These are phyloP conservation scores for Caenorhabditis sp. DNA, from an alignment of 2,888 invertebrate species.

Conservation along the genomic window DNA sequence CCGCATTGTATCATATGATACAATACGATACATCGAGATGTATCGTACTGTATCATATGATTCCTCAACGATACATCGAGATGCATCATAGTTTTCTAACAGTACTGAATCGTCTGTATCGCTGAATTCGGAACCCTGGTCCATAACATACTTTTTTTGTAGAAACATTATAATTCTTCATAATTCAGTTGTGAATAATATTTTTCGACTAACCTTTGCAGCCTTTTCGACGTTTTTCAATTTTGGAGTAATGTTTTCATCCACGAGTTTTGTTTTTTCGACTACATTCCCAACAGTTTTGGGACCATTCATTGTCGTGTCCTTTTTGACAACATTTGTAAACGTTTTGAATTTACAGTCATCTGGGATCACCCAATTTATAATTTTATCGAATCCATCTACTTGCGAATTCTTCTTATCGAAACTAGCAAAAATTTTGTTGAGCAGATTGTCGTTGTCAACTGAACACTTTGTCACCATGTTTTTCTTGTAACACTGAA, in stretches of 20 bases:
- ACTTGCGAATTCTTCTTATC: neutral
- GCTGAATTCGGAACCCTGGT: no score
- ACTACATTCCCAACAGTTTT: neutral
- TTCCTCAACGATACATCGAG: no score
- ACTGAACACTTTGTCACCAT: conserved; percentile 22
- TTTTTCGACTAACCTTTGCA: neutral
- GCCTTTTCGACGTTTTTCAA: neutral
- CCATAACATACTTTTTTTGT: no score
- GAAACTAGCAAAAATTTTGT: conserved; percentile 25
- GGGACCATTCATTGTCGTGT: neutral
- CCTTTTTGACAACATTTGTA: neutral
- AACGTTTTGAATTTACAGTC: conserved; percentile 12
- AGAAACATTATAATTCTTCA: no score
- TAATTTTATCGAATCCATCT: conserved; percentile 17
- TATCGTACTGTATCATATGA: no score
- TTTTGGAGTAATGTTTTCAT: neutral
- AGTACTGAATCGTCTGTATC: no score
- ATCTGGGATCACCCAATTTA: conserved; percentile 25
- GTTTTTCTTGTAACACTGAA: conserved; percentile 19
- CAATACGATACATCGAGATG: no score
- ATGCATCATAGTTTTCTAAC: no score
- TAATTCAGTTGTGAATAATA: no score
- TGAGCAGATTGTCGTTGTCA: conserved; percentile 26
- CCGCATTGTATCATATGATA: no score
- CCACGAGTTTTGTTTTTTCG: neutral